Evolutionary conservation across 2,113 vertebrate species (phyloP).

Genomic region (Tursiops truncatus): DNA sequence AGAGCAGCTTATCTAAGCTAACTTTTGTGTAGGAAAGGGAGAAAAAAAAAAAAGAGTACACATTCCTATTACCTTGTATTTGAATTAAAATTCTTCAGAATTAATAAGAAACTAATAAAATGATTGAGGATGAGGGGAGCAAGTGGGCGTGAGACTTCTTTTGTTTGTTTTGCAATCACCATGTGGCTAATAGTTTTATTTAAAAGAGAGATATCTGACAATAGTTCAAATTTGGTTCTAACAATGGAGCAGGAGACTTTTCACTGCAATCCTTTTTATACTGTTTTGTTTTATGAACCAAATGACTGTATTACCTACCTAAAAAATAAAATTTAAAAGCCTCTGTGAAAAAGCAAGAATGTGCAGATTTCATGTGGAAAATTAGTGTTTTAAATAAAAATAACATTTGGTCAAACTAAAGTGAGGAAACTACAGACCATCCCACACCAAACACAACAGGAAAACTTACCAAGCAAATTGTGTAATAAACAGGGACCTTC

Average conservation of each 20-base stretch:
- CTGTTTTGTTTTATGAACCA: not conserved
- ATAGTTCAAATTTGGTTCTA: not conserved
- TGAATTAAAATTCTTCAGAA: not conserved
- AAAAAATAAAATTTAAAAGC: not conserved
- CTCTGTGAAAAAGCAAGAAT: not conserved
- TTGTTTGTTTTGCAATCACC: constrained; percentile 23
- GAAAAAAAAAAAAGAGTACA: not conserved
- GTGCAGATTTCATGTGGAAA: not conserved
- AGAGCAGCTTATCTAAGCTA: not conserved
- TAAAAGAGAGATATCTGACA: constrained; percentile 14
- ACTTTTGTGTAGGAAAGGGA: not conserved
- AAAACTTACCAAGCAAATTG: not conserved
- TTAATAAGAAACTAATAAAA: not conserved
- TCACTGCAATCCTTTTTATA: not conserved
- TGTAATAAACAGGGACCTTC: not conserved
- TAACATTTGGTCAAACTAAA: not conserved
- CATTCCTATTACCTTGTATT: not conserved
- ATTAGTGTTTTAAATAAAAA: not conserved
- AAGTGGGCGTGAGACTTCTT: not conserved
- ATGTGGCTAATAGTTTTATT: constrained; percentile 53
- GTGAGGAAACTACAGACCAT: not conserved
- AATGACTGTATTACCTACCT: not conserved
- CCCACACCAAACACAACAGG: not conserved
- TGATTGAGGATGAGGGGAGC: not conserved
- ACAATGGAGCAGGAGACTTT: not conserved